Evolutionary conservation across 2,113 vertebrate genomes (phyloP).

Genomic region (Perca schrenkii): DNA sequence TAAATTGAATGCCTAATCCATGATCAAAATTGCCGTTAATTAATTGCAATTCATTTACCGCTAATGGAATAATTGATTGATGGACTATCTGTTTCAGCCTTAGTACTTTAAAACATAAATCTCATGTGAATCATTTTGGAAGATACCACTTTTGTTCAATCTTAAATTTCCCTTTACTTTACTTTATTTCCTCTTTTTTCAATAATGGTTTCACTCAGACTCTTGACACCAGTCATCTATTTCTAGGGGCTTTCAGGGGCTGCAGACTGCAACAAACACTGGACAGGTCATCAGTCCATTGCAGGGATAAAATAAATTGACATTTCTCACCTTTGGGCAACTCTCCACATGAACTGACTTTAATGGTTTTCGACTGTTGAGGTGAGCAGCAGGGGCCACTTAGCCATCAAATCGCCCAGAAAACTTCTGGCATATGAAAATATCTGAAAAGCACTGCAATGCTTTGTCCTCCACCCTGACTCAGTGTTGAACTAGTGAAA

Average conservation of each 20-base stretch:
- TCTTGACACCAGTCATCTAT: too few relatives aligned
- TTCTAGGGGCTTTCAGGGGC: background rate
- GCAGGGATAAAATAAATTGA: background rate
- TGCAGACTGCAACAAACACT: background rate
- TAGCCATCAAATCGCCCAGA: background rate
- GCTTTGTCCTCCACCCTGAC: background rate
- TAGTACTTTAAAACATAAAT: background rate
- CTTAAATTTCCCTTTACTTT: background rate
- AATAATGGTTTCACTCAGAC: background rate
- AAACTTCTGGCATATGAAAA: background rate
- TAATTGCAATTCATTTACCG: background rate
- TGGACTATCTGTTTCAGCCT: background rate
- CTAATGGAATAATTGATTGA: background rate
- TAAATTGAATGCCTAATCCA: background rate
- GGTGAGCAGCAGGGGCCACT: background rate
- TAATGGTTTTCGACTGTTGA: constrained; percentile 1
- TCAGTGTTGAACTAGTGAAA: background rate
- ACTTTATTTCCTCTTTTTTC: background rate
- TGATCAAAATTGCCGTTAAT: background rate
- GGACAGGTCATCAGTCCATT: background rate
- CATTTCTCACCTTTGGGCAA: background rate
- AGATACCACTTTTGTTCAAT: background rate
- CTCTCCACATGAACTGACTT: background rate
- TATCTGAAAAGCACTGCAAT: background rate
- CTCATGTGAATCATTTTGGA: background rate